phyloP scores from a whole-genome alignment of 2,797 vertebrate genomes.

The Sarcophilus harrisii region DNA sequence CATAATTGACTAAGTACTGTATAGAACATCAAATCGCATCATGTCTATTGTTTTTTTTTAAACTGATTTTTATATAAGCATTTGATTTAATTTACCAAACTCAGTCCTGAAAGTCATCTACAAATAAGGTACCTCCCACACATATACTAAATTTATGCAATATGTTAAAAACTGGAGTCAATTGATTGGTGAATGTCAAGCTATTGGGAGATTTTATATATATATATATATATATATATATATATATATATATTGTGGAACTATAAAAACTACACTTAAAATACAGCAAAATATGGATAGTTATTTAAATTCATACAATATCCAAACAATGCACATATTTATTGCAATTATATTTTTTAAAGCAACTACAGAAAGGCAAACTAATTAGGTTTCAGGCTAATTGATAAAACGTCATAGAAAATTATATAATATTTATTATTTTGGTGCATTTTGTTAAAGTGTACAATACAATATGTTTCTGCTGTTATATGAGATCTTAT shows the following conservation, averaged over 20 bases:
- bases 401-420: not conserved
- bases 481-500: not conserved
- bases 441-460: not conserved
- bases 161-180: not conserved
- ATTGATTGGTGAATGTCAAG: not conserved
- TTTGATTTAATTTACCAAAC: not conserved
- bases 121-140: not conserved
- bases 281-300: not conserved
- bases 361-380: not conserved
- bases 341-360: not conserved
- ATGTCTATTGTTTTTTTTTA: not conserved
- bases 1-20: not conserved
- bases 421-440: not conserved
- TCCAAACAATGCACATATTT: not conserved
- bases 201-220: too few relatives aligned
- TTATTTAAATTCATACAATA: not conserved
- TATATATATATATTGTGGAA: not conserved
- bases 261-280: not conserved
- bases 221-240: too few relatives aligned
- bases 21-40: not conserved
- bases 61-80: not conserved
- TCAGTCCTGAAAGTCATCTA: not conserved
- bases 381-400: not conserved
- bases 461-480: not conserved
- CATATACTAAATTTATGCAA: not conserved